Percentiles rank a stretch among this genome's conserved stretches.
phyloP scores from a whole-genome alignment of 2,888 invertebrate species.

The Thelaira solivaga region DNA sequence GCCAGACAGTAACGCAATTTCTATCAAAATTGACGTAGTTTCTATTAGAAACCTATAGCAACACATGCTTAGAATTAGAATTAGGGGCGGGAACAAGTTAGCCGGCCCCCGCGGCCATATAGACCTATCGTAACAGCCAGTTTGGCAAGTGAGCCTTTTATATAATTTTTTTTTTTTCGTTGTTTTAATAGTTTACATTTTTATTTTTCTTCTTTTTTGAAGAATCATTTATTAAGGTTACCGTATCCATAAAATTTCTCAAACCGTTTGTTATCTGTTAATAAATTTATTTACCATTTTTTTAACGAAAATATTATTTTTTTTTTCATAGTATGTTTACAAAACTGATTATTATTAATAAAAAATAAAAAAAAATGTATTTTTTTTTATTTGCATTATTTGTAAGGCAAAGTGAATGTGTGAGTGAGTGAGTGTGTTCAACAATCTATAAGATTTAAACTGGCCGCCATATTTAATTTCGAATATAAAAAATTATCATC shows the following conservation, averaged over 20 bases:
- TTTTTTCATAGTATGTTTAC: constrained; percentile 43
- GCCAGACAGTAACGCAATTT: too few species aligned
- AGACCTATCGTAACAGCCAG: too few species aligned
- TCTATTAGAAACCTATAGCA: too few species aligned
- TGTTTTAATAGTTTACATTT: neutral
- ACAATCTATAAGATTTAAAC: constrained; percentile 15
- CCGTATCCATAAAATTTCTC: constrained; percentile 18
- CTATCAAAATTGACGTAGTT: too few species aligned
- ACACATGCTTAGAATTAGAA: too few species aligned
- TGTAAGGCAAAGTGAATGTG: neutral
- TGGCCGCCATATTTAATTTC: constrained; percentile 57
- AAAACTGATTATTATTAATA: constrained; percentile 12
- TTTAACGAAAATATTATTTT: constrained; percentile 1
- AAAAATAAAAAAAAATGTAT: neutral
- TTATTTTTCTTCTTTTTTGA: neutral
- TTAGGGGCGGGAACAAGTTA: too few species aligned
- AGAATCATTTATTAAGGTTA: constrained; percentile 36
- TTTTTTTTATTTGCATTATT: constrained; percentile 1
- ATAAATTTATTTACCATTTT: constrained; percentile 33
- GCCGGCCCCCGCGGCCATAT: too few species aligned
- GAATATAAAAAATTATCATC: constrained; percentile 23
- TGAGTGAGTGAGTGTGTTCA: constrained; percentile 1
- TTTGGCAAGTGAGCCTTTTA: too few species aligned
- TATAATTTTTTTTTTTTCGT: neutral
- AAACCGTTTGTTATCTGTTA: constrained; percentile 42